Evolutionary conservation across 2,888 invertebrate genomes (phyloP).

Genomic region (Lasius platythorax): DNA sequence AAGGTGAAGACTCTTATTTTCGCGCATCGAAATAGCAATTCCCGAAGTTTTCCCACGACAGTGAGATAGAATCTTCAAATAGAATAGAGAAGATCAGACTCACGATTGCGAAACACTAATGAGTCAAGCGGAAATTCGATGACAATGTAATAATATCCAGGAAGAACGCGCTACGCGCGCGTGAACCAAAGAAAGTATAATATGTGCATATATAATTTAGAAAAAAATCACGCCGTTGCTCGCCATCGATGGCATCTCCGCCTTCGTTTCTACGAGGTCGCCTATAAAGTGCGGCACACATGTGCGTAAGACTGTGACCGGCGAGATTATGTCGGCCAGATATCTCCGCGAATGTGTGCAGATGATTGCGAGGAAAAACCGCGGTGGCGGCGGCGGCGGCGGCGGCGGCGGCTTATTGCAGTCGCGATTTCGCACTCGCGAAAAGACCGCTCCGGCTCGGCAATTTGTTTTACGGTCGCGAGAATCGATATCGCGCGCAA

Average conservation of each 20-base stretch:
- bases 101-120: slow-evolving; percentile 18
- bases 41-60: background rate
- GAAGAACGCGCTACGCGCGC: background rate
- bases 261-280: slow-evolving; percentile 73
- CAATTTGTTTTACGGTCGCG: slow-evolving; percentile 32
- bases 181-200: background rate
- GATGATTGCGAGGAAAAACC: slow-evolving; percentile 62
- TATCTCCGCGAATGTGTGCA: slow-evolving; percentile 66
- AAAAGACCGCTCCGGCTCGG: background rate
- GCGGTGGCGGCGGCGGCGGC: slow-evolving; percentile 1
- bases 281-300: slow-evolving; percentile 78
- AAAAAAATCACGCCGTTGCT: slow-evolving; percentile 1
- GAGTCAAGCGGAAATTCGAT: slow-evolving; percentile 18
- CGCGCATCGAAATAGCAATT: background rate
- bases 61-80: background rate
- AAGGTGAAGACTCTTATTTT: slow-evolving; percentile 33
- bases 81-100: background rate
- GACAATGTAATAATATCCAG: slow-evolving; percentile 10
- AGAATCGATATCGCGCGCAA: slow-evolving; percentile 8
- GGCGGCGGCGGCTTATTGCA: slow-evolving; percentile 30
- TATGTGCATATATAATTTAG: slow-evolving; percentile 2
- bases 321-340: slow-evolving; percentile 76
- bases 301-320: slow-evolving; percentile 80
- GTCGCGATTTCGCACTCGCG: slow-evolving; percentile 31
- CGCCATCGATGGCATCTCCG: slow-evolving; percentile 30